Conservation (phyloP, 2,888 invertebrate genomes). For the Ichneumoninae sp. region DNA sequence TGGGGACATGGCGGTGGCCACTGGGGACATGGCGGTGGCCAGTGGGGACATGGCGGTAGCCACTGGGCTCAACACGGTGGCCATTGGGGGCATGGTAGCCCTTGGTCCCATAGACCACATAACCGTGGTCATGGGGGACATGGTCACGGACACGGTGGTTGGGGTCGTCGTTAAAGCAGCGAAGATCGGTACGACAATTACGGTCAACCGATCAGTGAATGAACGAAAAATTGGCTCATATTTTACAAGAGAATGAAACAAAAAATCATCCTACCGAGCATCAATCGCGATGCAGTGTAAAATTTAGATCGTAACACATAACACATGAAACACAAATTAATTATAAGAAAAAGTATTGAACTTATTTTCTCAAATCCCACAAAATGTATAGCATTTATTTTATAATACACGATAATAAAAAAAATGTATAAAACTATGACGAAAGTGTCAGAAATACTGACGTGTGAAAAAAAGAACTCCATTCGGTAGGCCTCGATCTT, state of each 20-base stretch:
- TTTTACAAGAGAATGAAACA: neutral
- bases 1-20: neutral
- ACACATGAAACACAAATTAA: neutral
- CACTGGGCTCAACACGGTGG: too few species aligned
- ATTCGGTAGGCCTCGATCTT: too few species aligned
- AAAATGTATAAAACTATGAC: neutral
- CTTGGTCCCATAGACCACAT: too few species aligned
- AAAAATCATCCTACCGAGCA: neutral
- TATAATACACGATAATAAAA: neutral
- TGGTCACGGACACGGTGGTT: constrained; percentile 42
- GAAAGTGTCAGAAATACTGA: neutral
- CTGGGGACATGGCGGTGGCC: too few species aligned
- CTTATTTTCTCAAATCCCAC: neutral
- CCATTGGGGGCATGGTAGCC: too few species aligned
- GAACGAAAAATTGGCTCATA: too few species aligned
- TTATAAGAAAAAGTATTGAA: neutral
- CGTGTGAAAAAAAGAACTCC: too few species aligned
- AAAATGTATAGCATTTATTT: neutral
- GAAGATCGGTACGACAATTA: neutral
- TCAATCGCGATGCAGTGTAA: neutral
- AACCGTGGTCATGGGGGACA: neutral
- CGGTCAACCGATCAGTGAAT: neutral
- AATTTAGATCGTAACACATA: neutral
- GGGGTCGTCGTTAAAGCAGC: neutral
- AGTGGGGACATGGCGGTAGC: too few species aligned